phyloP scores from a whole-genome alignment of 2,888 invertebrate species.

The Dione juno region DNA sequence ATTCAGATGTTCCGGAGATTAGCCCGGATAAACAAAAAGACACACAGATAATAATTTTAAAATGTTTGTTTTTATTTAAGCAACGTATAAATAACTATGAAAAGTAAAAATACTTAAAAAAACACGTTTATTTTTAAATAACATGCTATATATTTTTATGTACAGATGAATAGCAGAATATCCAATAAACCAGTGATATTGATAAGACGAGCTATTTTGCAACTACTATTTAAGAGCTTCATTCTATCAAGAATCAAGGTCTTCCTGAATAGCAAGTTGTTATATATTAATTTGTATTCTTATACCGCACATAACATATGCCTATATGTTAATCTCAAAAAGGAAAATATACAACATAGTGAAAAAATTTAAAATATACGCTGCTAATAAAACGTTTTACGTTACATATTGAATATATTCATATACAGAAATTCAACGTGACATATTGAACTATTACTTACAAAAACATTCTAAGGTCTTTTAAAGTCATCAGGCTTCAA shows the following conservation, averaged over 20 bases:
- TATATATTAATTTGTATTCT: constrained; percentile 5
- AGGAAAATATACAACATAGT: not conserved
- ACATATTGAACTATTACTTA: not conserved
- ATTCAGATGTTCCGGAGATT: no score
- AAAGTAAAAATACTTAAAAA: no score
- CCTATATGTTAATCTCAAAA: not conserved
- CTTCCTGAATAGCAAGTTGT: not conserved
- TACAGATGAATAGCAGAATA: no score
- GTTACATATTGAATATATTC: not conserved
- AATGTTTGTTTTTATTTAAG: no score
- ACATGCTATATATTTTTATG: no score
- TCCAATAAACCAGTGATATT: not conserved
- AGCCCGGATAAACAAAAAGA: no score
- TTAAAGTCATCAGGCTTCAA: not conserved
- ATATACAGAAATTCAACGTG: not conserved
- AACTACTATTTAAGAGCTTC: not conserved
- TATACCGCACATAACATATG: not conserved
- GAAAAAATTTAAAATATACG: not conserved
- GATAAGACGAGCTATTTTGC: not conserved
- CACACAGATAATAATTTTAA: no score
- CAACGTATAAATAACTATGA: no score
- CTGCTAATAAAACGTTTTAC: not conserved
- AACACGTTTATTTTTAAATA: no score
- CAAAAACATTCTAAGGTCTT: not conserved
- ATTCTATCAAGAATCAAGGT: not conserved